Conservation (phyloP, 2,888 invertebrate genomes). For the Leptopilina drosophilae region DNA sequence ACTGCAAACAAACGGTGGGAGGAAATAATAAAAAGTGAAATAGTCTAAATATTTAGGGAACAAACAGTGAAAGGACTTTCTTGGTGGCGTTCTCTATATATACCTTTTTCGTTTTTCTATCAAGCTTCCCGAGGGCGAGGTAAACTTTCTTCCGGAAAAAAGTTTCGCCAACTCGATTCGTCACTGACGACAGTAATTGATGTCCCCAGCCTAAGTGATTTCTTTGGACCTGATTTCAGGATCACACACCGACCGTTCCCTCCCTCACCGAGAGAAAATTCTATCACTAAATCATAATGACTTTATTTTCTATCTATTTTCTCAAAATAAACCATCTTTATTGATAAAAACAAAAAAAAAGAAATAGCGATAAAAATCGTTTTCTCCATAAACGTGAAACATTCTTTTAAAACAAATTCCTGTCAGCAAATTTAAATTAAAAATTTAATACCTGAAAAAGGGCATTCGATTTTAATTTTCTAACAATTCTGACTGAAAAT, state of each 20-base stretch:
- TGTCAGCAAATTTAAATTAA: too few species aligned
- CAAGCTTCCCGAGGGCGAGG: constrained; percentile 32
- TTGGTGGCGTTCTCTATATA: constrained; percentile 7
- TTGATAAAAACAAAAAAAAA: neutral
- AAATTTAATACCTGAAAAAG: too few species aligned
- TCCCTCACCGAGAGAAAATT: neutral
- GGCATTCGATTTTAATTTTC: too few species aligned
- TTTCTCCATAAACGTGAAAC: neutral
- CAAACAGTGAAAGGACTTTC: constrained; percentile 48
- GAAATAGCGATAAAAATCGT: neutral
- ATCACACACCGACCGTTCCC: neutral
- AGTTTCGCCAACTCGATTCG: constrained; percentile 46
- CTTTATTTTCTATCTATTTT: neutral
- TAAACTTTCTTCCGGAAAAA: constrained; percentile 32
- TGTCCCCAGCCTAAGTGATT: constrained; percentile 48
- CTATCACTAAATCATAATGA: constrained; percentile 27
- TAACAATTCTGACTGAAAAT: neutral
- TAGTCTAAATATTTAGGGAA: constrained; percentile 61
- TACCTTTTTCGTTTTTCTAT: constrained; percentile 1
- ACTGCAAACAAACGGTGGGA: too few species aligned
- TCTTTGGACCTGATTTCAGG: constrained; percentile 41
- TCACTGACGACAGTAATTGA: constrained; percentile 57
- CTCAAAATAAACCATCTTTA: neutral
- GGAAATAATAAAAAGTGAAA: constrained; percentile 47
- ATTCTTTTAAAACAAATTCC: too few species aligned